Conservation (phyloP, 2,113 vertebrate genomes). For the Hippopotamus amphibius region DNA sequence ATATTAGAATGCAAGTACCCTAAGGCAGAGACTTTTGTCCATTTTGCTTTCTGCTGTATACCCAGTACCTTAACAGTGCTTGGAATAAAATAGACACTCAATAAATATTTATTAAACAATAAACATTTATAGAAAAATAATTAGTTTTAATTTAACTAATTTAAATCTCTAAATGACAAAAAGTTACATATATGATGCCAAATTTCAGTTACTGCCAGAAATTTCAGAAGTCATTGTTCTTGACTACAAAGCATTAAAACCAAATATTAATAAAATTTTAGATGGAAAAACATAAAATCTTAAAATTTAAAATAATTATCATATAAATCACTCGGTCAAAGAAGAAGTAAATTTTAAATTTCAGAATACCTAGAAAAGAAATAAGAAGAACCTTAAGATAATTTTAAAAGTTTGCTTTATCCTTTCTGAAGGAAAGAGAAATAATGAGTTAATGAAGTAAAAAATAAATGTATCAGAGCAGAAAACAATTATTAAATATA, state of each 20-base stretch:
- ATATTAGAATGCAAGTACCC: neutral
- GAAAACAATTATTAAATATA: constrained; percentile 24
- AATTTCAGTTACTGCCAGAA: constrained; percentile 9
- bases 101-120: neutral
- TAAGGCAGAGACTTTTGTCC: neutral
- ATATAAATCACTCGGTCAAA: neutral
- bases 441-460: neutral
- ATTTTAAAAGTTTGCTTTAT: constrained; percentile 16
- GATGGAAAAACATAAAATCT: neutral
- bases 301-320: constrained; percentile 57
- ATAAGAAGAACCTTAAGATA: neutral
- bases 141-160: constrained; percentile 9
- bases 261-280: constrained; percentile 1
- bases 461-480: constrained; percentile 31
- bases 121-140: constrained; percentile 24
- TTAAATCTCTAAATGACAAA: constrained; percentile 21
- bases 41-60: neutral
- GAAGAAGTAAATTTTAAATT: constrained; percentile 35
- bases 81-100: neutral
- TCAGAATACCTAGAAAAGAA: constrained; percentile 19
- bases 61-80: neutral
- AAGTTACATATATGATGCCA: neutral
- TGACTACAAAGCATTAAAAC: neutral
- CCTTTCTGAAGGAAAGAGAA: constrained; percentile 32
- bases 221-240: constrained; percentile 4